Evolutionary conservation across 1,140 invertebrate genomes (phyloP), one percentile per base, ranked within the genome.

Genomic region (Drosophila ananassae): DNA sequence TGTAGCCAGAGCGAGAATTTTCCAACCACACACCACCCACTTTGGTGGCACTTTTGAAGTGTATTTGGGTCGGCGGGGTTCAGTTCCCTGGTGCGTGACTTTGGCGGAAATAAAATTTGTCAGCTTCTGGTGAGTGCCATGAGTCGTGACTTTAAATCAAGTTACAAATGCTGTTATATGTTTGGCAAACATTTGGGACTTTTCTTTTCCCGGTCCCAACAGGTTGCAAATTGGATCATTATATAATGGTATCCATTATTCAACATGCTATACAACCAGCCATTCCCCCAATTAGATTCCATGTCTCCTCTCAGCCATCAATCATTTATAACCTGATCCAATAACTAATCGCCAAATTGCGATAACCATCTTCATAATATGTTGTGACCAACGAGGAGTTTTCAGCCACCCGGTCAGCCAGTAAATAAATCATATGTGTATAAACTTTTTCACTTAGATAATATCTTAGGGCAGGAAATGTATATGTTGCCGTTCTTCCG

Each of bases 31-130:
- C 17, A 41, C 13, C 24, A 50, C 46, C 9, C 41, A 22, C 24
- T 2, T 7, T 46, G 28, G 10, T 54, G 24, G 30, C 34, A 10
- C 3, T 28, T 21, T 39, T 22, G 17, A 9, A 4, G 24, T 25
- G 46, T 63, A 85, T 78, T 46, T 85, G 83, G 82, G 82, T 89
- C 82, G 82, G 46, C 48, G 63, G 3, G 34, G 68, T 76, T 87
- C 73, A 74, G 77, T 87, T 85, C 77, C 82, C 82, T 56, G 69
- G 82, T 85, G 82, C 82, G 82, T 85, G 82, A 87, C 82, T 85
- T 57, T 47, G 22, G 82, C 82, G 82, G 82, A 85, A 85, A 85
- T 87, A 85, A 78, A 85, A 85, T 85, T 85, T 85, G 82, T 85
- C 82, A 85, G 82, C 74, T 75, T 75, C 69, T 44, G 63, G 48